Conservation (phyloP, 2,797 vertebrate species). For the Oceanodroma leucorhoa region DNA sequence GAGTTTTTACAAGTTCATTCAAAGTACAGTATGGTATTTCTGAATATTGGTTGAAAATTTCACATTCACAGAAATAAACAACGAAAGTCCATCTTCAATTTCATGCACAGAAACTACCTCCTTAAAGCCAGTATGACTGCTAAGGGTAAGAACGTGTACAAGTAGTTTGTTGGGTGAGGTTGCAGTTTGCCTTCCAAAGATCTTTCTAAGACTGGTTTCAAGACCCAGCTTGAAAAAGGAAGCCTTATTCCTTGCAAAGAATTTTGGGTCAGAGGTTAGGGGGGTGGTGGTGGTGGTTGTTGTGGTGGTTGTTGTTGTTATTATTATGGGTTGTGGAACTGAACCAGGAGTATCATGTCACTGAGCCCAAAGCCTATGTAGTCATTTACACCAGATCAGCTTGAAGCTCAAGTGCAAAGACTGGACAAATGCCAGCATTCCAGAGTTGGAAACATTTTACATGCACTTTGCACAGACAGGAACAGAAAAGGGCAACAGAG, state of each 20-base stretch:
- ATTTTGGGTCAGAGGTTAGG: neutral
- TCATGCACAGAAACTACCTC: neutral
- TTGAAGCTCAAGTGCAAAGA: neutral
- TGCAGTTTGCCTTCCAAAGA: neutral
- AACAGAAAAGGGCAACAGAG: neutral
- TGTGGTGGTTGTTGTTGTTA: neutral
- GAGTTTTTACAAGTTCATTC: neutral
- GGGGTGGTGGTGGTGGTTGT: fast-evolving
- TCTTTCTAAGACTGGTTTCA: neutral
- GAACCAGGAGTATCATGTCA: fast-evolving
- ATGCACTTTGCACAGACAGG: neutral
- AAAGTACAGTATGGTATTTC: neutral
- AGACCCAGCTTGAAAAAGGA: neutral
- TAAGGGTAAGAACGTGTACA: neutral
- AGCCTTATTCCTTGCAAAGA: neutral
- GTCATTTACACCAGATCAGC: neutral
- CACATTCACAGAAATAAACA: neutral
- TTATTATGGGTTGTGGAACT: neutral
- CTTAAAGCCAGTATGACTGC: neutral
- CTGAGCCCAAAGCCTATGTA: neutral
- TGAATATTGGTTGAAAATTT: neutral
- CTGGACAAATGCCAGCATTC: neutral
- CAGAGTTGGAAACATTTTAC: neutral
- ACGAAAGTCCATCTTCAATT: neutral
- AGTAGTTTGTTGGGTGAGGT: neutral